Percentiles rank a stretch among this genome's conserved stretches.
Evolutionary conservation across 1,140 invertebrate species (phyloP).

Genomic region (Ostrea denselamellosa): DNA sequence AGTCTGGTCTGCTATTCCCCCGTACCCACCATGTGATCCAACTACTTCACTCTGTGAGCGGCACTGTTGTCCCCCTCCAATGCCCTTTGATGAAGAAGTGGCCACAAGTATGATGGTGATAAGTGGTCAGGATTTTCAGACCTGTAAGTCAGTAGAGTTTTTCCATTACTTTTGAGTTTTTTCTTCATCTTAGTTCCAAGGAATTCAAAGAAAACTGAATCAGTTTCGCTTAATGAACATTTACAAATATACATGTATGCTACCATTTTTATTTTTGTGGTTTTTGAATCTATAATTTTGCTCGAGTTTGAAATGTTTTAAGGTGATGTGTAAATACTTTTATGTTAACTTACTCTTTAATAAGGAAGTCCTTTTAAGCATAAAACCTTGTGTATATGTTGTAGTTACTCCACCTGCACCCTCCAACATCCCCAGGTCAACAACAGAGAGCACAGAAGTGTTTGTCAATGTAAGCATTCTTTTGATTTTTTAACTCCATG

Average conservation of each 20-base stretch:
- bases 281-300: not conserved
- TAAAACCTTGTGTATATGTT: not conserved
- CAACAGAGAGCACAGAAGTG: not conserved
- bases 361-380: too few species aligned
- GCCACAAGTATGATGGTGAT: conserved; percentile 15
- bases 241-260: too few species aligned
- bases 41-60: conserved; percentile 1
- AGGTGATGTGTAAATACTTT: not conserved
- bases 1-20: conserved; percentile 19
- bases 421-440: not conserved
- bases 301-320: not conserved
- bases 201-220: not conserved
- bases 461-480: not conserved
- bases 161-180: not conserved
- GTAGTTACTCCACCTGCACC: conserved; percentile 9
- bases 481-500: not conserved
- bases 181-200: not conserved
- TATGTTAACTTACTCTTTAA: not conserved
- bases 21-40: conserved; percentile 18
- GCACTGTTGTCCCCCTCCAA: conserved; percentile 11
- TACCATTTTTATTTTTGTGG: too few species aligned
- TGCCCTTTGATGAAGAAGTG: conserved; percentile 25
- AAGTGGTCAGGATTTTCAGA: not conserved
- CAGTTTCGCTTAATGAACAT: not conserved
- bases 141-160: not conserved